These are phyloP conservation scores for Erpobdella octoculata DNA, from an alignment of 2,888 invertebrate species.

Conservation along the genomic window DNA sequence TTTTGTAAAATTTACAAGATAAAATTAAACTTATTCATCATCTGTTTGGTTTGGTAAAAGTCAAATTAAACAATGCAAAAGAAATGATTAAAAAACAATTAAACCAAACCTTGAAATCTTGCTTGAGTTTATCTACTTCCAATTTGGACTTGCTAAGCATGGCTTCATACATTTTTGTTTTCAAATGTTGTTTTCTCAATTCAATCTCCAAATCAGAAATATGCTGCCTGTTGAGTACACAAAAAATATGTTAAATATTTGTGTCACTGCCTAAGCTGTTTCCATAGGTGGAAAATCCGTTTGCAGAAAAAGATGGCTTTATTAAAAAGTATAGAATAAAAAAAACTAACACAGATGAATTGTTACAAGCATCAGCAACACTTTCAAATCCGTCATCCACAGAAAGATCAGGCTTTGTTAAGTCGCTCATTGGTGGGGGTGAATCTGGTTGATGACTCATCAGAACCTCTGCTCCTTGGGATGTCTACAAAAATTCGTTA, in stretches of 20 bases:
- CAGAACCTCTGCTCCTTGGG: slow-evolving; percentile 6
- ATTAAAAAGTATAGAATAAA: no score
- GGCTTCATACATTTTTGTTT: slow-evolving; percentile 18
- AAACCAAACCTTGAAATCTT: slow-evolving; percentile 3
- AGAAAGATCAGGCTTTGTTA: slow-evolving; percentile 21
- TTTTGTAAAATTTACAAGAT: no score
- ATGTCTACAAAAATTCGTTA: not conserved
- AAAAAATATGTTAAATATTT: no score
- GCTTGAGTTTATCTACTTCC: slow-evolving; percentile 8
- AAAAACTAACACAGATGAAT: not conserved
- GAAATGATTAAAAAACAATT: not conserved
- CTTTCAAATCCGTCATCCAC: slow-evolving; percentile 27
- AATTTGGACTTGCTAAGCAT: slow-evolving; percentile 15
- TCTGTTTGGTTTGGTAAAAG: no score
- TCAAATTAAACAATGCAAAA: no score
- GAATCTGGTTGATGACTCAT: slow-evolving; percentile 11
- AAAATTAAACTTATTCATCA: no score
- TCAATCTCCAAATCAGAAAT: slow-evolving; percentile 19
- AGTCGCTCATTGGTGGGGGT: slow-evolving; percentile 19
- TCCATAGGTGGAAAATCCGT: no score
- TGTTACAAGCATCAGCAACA: slow-evolving; percentile 17
- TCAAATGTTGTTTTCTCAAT: slow-evolving; percentile 24
- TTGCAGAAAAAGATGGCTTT: no score
- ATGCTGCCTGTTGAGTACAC: slow-evolving; percentile 11
- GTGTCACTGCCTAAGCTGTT: no score